phyloP scores from a whole-genome alignment of 2,797 vertebrate species.

The Pseudochromis fuscus region DNA sequence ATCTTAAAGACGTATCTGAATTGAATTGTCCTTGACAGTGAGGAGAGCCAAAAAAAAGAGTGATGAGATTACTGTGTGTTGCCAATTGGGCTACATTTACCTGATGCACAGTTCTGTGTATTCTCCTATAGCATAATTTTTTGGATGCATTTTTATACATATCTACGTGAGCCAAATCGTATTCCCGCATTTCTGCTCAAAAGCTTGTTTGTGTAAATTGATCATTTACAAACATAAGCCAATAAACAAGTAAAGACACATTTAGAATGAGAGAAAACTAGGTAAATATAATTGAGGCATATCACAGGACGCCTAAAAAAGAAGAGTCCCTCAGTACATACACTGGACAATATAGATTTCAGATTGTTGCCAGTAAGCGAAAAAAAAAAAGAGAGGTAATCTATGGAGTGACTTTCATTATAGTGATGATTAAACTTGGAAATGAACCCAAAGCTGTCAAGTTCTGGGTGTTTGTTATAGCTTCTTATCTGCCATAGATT shows the following conservation, averaged over 20 bases:
- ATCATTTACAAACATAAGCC: not conserved
- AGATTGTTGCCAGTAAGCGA: not conserved
- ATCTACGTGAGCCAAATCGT: not conserved
- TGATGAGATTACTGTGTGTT: not conserved
- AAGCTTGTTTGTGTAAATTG: not conserved
- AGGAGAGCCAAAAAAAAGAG: conserved; percentile 10
- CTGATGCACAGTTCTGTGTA: not conserved
- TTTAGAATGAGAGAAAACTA: not conserved
- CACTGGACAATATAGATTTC: not conserved
- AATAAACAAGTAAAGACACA: not conserved
- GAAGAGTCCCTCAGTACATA: not conserved
- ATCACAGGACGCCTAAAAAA: too few relatives aligned
- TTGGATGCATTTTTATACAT: conserved; percentile 8
- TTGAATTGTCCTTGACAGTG: conserved; percentile 9
- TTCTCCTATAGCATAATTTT: not conserved
- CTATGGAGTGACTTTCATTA: not conserved
- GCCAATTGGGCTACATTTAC: conserved; percentile 11
- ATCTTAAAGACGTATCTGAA: not conserved
- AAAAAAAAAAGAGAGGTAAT: not conserved
- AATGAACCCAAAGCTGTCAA: not conserved
- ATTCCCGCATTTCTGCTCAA: not conserved
- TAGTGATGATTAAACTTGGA: too few relatives aligned
- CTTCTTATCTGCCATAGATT: too few relatives aligned
- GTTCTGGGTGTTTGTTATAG: too few relatives aligned
- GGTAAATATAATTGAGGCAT: too few relatives aligned